Evolutionary conservation across 2,797 vertebrate species (phyloP).

Genomic region (Micropoecilia bifurca): DNA sequence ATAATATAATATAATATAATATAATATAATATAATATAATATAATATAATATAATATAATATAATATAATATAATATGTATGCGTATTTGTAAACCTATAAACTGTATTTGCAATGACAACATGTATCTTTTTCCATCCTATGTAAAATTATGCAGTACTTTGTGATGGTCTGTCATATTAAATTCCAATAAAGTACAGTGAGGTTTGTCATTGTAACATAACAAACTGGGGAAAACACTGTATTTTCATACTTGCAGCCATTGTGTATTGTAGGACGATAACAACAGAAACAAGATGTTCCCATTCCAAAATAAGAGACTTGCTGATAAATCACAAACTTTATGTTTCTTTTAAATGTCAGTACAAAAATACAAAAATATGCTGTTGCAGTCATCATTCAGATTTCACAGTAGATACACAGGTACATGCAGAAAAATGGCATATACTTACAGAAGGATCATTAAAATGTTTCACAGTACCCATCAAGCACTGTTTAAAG

Average conservation of each 20-base stretch:
- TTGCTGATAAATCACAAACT: slow-evolving; percentile 63
- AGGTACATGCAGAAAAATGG: slow-evolving; percentile 59
- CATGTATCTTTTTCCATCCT: neutral
- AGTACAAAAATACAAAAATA: slow-evolving; percentile 88
- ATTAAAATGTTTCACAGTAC: slow-evolving; percentile 37
- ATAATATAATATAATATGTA: neutral
- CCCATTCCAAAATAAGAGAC: slow-evolving; percentile 24
- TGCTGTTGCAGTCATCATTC: slow-evolving; percentile 74
- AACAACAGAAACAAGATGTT: neutral
- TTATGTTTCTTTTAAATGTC: slow-evolving; percentile 79
- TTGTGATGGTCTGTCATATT: neutral
- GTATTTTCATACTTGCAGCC: neutral
- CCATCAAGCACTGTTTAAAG: slow-evolving; percentile 23
- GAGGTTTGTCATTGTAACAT: neutral
- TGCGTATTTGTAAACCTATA: neutral
- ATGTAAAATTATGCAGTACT: neutral
- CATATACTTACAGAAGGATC: slow-evolving; percentile 74
- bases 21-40: no score
- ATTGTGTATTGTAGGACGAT: neutral
- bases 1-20: no score
- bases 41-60: no score
- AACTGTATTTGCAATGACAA: neutral
- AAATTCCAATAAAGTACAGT: neutral
- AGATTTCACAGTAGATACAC: slow-evolving; percentile 83
- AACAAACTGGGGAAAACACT: neutral